Evolutionary conservation across 2,797 vertebrate genomes (phyloP), one percentile per base, ranked within the genome.

Genomic region (Eulemur albifrons): DNA sequence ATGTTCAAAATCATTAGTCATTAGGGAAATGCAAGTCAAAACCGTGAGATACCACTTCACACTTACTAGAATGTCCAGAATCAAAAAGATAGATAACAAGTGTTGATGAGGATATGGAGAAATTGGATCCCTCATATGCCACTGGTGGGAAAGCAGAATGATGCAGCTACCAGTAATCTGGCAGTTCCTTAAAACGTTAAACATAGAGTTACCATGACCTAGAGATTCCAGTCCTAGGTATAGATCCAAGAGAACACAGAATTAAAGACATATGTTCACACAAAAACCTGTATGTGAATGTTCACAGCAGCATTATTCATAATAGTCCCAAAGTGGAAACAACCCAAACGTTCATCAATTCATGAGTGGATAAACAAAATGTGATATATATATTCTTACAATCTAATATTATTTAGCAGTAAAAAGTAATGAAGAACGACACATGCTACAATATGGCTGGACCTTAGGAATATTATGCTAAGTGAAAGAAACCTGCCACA

Each of bases 401-500:
- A 88, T 18, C 20, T 86, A 59, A 43, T 67, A 59, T 27, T 65
- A 80, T 40, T 61, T 54, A 90, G 43, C 57, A 88, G 61, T 90
- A 52, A 12, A 80, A 87, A 48, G 2, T 35, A 79, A 52, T 75
- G 52, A 72, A 73, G 30, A 69, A 5, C 2, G 15, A 93, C 17
- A 86, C 3, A 30, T 25, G 35, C 10, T 91, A 80, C 18, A 84
- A 15, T 45, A 27, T 86, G 45, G 35, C n/a, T 38, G 23, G 12
- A 73, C 12, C 50, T 50, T 92, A 23, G 35, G 77, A 38, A 30
- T 1, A 27, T 7, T 1, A 32, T 4, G 45, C 18, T 81, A 80
- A 94, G 10, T 88, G 86, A 96, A 75, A 93, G 48, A 92, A 93
- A 1, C n/a, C 76, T 79, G 50, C 38, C 83, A 90, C 25, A 72